Evolutionary conservation across 2,888 invertebrate genomes (phyloP), one percentile per base, ranked within the genome.

Genomic region (Rotaria sp.): DNA sequence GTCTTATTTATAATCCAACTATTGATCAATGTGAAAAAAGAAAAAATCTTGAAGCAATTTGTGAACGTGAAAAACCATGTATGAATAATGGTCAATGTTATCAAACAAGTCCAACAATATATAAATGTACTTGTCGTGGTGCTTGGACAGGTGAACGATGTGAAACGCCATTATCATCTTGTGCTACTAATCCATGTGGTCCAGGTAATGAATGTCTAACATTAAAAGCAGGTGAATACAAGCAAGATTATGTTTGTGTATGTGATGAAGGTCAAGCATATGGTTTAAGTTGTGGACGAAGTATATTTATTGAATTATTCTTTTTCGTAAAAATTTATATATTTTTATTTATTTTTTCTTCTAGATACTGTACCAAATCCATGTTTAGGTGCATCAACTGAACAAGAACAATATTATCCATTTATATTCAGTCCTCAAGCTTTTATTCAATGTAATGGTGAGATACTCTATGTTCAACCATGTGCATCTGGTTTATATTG

Each of bases 391-490:
- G 8, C 45, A 24, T 7, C 24, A 38, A 4, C 26, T 75, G 26
- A 41, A 8, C 75, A 24, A 26, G 35, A 67, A 35, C 75, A 41
- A 75, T 75, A 75, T 41, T 45, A 75, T n/a, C 75, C 75, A n/a
- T 75, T 75, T 75, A 26, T 24, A 75, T 45, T 75, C 13, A 75
- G 75, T 41, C 24, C 75, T 41, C 38, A 45, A 75, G 75, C 75
- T 45, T 75, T 26, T 41, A 26, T 75, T 75, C 75, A 75, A 75
- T 75, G 75, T 41, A 75, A 75, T 26, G 75, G 75, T 75, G 75
- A 75, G 11, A 13, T 41, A 4, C 18, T 75, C 26, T 41, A 75
- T 75, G 24, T 75, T 41, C 75, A 26, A 26, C 75, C 75, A 45
- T 75, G 75, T 26, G 2, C 75, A 26, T 5, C 18, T 11, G 75